These are phyloP conservation scores for Microctenopoma steveboyesi DNA, from an alignment of 2,797 vertebrate species.

Conservation along the genomic window DNA sequence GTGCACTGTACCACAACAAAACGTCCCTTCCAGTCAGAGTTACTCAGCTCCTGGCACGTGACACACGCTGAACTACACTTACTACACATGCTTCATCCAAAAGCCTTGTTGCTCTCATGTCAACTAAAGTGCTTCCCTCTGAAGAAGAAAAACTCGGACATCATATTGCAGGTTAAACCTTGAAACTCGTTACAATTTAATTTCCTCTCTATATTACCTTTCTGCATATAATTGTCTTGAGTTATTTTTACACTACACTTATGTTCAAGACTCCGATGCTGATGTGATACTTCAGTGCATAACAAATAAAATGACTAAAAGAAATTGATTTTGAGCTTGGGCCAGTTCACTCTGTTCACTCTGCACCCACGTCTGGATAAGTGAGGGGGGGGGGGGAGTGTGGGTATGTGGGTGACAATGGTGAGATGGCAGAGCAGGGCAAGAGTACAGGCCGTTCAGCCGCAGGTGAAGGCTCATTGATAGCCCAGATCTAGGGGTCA, in stretches of 20 bases:
- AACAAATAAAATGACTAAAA: slow-evolving; percentile 5
- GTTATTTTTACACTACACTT: neutral
- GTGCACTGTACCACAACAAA: slow-evolving; percentile 35
- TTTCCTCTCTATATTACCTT: neutral
- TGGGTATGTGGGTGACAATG: slow-evolving; percentile 28
- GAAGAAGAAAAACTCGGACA: neutral
- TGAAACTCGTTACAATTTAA: neutral
- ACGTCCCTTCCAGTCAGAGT: slow-evolving; percentile 40
- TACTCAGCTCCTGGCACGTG: slow-evolving; percentile 38
- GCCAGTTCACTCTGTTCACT: slow-evolving; percentile 48
- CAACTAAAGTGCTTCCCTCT: too few species aligned
- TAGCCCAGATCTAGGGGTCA: slow-evolving; percentile 33
- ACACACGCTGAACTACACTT: slow-evolving; percentile 15
- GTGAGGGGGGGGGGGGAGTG: slow-evolving; percentile 35
- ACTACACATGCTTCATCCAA: neutral
- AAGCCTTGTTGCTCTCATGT: too few species aligned
- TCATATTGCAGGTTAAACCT: neutral
- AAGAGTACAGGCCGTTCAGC: slow-evolving; percentile 53
- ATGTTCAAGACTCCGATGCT: neutral
- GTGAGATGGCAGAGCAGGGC: slow-evolving; percentile 17
- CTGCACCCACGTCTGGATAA: slow-evolving; percentile 33
- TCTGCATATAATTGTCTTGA: neutral
- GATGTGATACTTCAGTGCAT: neutral
- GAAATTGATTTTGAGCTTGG: slow-evolving; percentile 54
- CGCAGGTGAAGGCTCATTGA: slow-evolving; percentile 58